Percentiles rank a stretch among this genome's conserved stretches.
Conservation (phyloP, 53 echinoderm and acorn worm species). For the Echinometra lucunter region DNA sequence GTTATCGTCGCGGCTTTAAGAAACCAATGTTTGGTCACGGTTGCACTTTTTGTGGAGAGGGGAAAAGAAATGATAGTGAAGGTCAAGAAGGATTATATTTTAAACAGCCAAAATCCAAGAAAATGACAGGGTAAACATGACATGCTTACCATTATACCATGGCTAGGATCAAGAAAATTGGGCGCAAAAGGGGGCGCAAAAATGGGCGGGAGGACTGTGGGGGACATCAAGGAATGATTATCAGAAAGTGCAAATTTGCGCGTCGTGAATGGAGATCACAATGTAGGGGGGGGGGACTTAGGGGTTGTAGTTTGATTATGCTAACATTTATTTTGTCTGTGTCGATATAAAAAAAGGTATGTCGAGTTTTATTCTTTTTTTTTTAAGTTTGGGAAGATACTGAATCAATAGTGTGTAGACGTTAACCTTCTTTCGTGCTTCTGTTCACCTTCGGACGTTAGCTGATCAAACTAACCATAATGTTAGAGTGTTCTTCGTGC, state of each 20-base stretch:
- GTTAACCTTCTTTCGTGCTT: no score
- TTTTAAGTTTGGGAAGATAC: no score
- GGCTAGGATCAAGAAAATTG: no score
- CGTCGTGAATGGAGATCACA: not conserved
- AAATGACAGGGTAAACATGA: not conserved
- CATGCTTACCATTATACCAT: not conserved
- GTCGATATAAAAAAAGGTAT: no score
- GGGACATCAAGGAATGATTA: not conserved
- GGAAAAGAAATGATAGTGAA: not conserved
- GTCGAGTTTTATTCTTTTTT: no score
- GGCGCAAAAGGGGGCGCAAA: no score
- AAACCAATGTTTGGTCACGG: not conserved
- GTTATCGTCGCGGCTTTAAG: not conserved
- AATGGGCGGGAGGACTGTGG: not conserved
- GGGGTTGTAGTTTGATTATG: not conserved
- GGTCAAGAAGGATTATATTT: not conserved
- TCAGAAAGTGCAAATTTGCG: not conserved
- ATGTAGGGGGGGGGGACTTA: no score
- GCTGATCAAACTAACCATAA: no score
- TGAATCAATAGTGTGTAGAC: no score
- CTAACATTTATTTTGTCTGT: no score
- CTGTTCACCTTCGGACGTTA: no score
- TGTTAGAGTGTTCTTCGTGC: no score
- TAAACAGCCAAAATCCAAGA: not conserved
- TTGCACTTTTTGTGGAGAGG: not conserved